A percentile compares a stretch with the other conserved stretches of the same genome.
These are phyloP conservation scores for Epizoanthus illoricatus DNA, from an alignment of 92 coral and sea anemone genomes.

Conservation along the genomic window DNA sequence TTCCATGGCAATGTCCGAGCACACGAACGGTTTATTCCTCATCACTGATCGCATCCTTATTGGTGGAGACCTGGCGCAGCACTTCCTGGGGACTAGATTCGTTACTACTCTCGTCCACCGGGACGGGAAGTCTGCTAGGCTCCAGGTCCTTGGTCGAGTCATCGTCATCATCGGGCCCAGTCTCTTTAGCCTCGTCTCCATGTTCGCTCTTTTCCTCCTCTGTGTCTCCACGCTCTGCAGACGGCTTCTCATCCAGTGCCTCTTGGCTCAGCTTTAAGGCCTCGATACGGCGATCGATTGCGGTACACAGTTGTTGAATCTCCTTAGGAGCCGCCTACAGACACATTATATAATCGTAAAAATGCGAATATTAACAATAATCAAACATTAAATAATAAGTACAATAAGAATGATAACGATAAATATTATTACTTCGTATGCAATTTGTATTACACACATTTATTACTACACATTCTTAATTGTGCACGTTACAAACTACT, in stretches of 20 bases:
- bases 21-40: background rate
- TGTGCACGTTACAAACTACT: too few relatives aligned
- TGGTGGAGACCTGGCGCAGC: conserved; percentile 34
- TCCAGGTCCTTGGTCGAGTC: conserved; percentile 43
- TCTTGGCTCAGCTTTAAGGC: conserved; percentile 80
- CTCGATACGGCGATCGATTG: conserved; percentile 93
- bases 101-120: conserved; percentile 62
- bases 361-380: too few relatives aligned
- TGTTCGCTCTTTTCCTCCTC: conserved; percentile 47
- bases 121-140: conserved; percentile 34
- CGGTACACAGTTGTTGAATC: conserved; percentile 86
- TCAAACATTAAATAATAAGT: too few relatives aligned
- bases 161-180: conserved; percentile 56
- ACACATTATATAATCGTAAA: background rate
- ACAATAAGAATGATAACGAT: too few relatives aligned
- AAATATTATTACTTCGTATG: too few relatives aligned
- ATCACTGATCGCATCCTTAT: conserved; percentile 48
- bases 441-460: too few relatives aligned
- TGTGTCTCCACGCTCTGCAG: conserved; percentile 47
- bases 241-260: conserved; percentile 23
- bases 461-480: too few relatives aligned
- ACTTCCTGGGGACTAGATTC: conserved; percentile 59
- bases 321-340: conserved; percentile 92
- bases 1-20: background rate
- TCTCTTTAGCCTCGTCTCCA: conserved; percentile 59